Conservation (phyloP, 1,140 invertebrate genomes). For the Druon quercuslanigerum region DNA sequence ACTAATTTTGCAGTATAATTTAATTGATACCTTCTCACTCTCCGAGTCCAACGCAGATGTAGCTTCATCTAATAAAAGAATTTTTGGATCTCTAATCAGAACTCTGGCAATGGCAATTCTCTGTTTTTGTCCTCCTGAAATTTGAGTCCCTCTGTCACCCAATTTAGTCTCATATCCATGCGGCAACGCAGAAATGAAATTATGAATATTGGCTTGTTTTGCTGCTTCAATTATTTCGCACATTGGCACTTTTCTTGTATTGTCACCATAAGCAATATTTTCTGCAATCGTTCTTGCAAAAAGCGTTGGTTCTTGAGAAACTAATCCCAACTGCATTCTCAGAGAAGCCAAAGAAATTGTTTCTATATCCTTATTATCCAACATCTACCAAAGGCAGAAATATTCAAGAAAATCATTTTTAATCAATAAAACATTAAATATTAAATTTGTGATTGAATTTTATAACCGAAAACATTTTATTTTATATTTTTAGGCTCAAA, state of each 20-base stretch:
- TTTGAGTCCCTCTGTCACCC: slow-evolving; percentile 83
- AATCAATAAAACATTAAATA: no score
- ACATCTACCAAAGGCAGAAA: slow-evolving; percentile 58
- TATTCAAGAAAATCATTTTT: not conserved
- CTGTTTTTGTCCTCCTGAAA: slow-evolving; percentile 89
- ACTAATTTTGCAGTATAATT: no score
- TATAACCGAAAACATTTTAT: no score
- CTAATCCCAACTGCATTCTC: slow-evolving; percentile 82
- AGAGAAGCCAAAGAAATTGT: slow-evolving; percentile 76
- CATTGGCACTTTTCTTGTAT: slow-evolving; percentile 75
- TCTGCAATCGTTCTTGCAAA: slow-evolving; percentile 84
- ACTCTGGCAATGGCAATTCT: slow-evolving; percentile 89
- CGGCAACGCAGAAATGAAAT: slow-evolving; percentile 82
- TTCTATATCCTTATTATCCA: slow-evolving; percentile 74
- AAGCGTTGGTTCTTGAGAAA: slow-evolving; percentile 86
- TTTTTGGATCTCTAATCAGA: slow-evolving; percentile 84
- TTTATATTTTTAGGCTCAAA: no score
- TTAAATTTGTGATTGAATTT: no score
- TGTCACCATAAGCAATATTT: slow-evolving; percentile 87
- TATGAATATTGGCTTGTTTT: slow-evolving; percentile 84
- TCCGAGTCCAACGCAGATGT: slow-evolving; percentile 85
- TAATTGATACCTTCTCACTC: slow-evolving; percentile 63
- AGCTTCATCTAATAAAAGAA: slow-evolving; percentile 89
- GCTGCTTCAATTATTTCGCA: slow-evolving; percentile 80
- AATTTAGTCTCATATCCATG: slow-evolving; percentile 85